These are phyloP conservation scores for Cepaea nemoralis DNA, from an alignment of 1,140 invertebrate genomes.

Conservation along the genomic window DNA sequence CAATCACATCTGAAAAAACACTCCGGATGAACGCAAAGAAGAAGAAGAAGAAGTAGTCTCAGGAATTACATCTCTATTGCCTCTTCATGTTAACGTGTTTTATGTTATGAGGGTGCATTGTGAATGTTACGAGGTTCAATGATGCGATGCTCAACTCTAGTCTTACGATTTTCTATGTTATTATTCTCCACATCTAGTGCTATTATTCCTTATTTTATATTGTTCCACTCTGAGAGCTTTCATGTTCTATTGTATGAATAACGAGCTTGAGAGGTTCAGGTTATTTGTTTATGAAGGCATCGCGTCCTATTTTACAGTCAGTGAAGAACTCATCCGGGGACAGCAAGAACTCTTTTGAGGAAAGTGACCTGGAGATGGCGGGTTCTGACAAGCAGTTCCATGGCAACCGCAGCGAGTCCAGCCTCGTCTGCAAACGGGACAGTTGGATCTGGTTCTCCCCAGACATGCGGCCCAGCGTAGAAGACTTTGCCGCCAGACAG, in stretches of 20 bases:
- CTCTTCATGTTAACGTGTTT: too few relatives aligned
- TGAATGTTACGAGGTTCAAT: too few relatives aligned
- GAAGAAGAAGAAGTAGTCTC: too few relatives aligned
- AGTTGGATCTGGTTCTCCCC: conserved; percentile 35
- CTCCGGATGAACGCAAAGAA: too few relatives aligned
- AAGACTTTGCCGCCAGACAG: conserved; percentile 18
- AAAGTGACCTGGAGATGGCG: background rate
- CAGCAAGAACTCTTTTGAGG: background rate
- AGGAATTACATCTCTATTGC: too few relatives aligned
- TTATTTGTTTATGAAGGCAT: background rate
- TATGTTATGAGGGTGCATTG: too few relatives aligned
- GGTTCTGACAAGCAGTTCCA: background rate
- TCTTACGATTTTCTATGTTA: too few relatives aligned
- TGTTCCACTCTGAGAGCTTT: background rate
- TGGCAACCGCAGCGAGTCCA: conserved; percentile 21
- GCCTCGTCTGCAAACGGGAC: conserved; percentile 24
- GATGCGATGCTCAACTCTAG: too few relatives aligned
- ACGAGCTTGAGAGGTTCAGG: conserved; percentile 3
- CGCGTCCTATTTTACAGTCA: background rate
- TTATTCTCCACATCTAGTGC: too few relatives aligned
- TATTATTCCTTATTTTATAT: too few relatives aligned
- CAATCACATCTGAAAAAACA: too few relatives aligned
- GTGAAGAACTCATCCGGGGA: background rate
- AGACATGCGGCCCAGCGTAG: conserved; percentile 21
- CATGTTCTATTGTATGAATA: background rate